A percentile compares a stretch with the other conserved stretches of the same genome.
phyloP scores from a whole-genome alignment of 2,888 invertebrate species.

The Mactromeris polynyma region DNA sequence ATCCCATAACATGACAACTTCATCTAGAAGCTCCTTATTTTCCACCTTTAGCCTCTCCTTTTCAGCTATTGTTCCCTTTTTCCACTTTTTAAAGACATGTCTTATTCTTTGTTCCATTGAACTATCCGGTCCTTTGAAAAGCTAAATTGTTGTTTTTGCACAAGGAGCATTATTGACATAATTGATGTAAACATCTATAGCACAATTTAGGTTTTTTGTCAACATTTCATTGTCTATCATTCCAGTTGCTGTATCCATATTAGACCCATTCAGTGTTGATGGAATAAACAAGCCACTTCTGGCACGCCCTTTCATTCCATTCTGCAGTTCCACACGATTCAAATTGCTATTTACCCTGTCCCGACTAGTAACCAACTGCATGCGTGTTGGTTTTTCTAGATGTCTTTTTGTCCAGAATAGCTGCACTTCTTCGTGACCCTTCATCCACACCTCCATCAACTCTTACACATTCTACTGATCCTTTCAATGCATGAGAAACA shows the following conservation, averaged over 20 bases:
- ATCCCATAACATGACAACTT: slow-evolving; percentile 38
- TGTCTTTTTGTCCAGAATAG: slow-evolving; percentile 46
- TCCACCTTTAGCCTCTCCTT: slow-evolving; percentile 31
- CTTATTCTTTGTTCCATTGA: slow-evolving; percentile 35
- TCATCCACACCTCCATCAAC: slow-evolving; percentile 43
- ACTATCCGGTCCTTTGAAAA: slow-evolving; percentile 44
- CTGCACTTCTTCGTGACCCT: slow-evolving; percentile 45
- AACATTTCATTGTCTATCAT: slow-evolving; percentile 29
- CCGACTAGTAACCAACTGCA: slow-evolving; percentile 42
- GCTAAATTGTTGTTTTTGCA: slow-evolving; percentile 27
- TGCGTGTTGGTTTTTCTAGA: slow-evolving; percentile 29
- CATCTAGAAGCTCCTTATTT: slow-evolving; percentile 33
- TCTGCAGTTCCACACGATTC: slow-evolving; percentile 39
- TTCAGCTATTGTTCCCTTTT: slow-evolving; percentile 43
- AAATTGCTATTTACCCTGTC: slow-evolving; percentile 42
- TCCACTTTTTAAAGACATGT: slow-evolving; percentile 44
- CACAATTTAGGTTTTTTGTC: slow-evolving; percentile 30
- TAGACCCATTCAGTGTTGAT: slow-evolving; percentile 35
- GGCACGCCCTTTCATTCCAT: slow-evolving; percentile 46
- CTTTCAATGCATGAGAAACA: slow-evolving; percentile 31
- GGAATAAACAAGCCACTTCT: slow-evolving; percentile 46
- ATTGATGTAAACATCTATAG: slow-evolving; percentile 30
- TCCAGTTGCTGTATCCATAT: slow-evolving; percentile 37
- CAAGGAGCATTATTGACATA: slow-evolving; percentile 36
- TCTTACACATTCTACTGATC: slow-evolving; percentile 35